phyloP scores from a whole-genome alignment of 2,888 invertebrate genomes.

The Periphyllus acericola region DNA sequence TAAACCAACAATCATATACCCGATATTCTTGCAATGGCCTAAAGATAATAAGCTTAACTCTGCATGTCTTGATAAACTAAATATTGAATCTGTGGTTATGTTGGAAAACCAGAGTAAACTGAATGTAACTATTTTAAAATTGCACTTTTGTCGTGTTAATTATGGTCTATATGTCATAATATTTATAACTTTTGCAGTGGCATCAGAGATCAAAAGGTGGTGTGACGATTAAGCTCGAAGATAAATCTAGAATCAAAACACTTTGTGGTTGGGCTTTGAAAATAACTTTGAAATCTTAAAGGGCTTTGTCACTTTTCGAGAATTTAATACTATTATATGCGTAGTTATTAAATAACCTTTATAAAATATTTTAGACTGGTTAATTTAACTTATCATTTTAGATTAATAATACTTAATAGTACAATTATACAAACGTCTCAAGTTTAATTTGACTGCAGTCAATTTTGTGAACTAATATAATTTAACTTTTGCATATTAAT shows the following conservation, averaged over 20 bases:
- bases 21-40: conserved; percentile 48
- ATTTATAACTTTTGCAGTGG: conserved; percentile 35
- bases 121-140: conserved; percentile 15
- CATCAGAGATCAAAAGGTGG: conserved; percentile 64
- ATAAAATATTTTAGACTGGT: too few relatives aligned
- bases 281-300: neutral
- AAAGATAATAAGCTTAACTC: conserved; percentile 13
- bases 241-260: conserved; percentile 68
- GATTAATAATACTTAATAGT: too few relatives aligned
- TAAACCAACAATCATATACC: neutral
- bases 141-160: too few relatives aligned
- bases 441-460: too few relatives aligned
- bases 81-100: conserved; percentile 43
- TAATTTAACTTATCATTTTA: too few relatives aligned
- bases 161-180: neutral
- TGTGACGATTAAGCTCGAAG: conserved; percentile 68
- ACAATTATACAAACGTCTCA: too few relatives aligned
- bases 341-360: too few relatives aligned
- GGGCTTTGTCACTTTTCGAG: neutral
- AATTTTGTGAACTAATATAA: too few relatives aligned
- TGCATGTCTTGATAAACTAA: conserved; percentile 28
- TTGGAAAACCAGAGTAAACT: conserved; percentile 37
- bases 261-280: conserved; percentile 69
- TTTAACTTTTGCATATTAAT: too few relatives aligned
- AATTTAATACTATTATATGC: neutral